Evolutionary conservation across 2,888 invertebrate genomes (phyloP).

Genomic region (Chironomus riparius): DNA sequence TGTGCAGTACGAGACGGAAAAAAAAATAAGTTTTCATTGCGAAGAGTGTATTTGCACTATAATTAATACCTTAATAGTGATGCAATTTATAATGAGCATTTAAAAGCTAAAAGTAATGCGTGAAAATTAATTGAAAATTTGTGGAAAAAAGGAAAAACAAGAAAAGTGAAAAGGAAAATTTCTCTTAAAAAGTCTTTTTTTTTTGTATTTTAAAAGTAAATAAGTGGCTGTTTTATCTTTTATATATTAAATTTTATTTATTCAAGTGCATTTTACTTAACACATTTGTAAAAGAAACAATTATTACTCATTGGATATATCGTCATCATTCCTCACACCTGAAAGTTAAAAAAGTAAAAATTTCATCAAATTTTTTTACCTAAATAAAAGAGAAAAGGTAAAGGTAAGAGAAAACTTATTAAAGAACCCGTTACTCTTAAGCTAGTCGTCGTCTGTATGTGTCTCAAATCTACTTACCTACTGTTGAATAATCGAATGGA

Average conservation of each 20-base stretch:
- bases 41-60: neutral
- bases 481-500: no score
- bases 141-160: neutral
- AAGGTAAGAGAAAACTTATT: no score
- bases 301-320: neutral
- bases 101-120: neutral
- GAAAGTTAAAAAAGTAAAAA: no score
- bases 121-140: neutral
- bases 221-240: constrained; percentile 7
- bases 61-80: neutral
- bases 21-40: neutral
- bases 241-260: neutral
- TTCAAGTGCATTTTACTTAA: constrained; percentile 1
- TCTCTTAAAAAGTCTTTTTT: neutral
- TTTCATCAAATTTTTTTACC: no score
- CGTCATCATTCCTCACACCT: neutral
- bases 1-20: neutral
- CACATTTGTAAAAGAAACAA: neutral
- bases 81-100: neutral
- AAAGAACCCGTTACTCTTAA: no score
- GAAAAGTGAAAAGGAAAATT: neutral
- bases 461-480: no score
- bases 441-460: no score
- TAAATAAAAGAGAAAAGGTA: no score
- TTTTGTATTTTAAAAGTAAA: neutral